Conservation (phyloP, 2,888 invertebrate species). For the Stenotaenia linearis region DNA sequence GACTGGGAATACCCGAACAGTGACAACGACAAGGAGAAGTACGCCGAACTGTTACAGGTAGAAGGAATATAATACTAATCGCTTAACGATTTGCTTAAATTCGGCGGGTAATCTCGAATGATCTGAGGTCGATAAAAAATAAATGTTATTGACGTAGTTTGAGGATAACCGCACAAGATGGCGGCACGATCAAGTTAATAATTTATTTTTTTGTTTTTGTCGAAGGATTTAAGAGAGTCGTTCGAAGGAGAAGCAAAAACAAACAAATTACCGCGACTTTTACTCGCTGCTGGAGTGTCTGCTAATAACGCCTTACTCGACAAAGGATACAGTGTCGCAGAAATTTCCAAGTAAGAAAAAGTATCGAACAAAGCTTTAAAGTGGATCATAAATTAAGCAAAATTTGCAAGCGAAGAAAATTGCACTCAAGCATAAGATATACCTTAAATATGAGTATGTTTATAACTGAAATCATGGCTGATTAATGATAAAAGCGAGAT, state of each 20-base stretch:
- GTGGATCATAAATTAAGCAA: no score
- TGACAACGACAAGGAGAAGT: slow-evolving; percentile 86
- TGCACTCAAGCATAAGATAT: no score
- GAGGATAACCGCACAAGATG: no score
- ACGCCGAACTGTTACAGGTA: slow-evolving; percentile 66
- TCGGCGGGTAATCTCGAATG: no score
- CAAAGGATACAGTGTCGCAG: slow-evolving; percentile 88
- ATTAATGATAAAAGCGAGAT: not conserved
- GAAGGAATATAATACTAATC: not conserved
- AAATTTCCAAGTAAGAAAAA: slow-evolving; percentile 76
- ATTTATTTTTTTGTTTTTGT: not conserved
- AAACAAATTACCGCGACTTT: slow-evolving; percentile 69
- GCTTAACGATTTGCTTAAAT: not conserved
- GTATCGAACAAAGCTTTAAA: no score
- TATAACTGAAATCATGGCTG: not conserved
- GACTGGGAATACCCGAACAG: slow-evolving; percentile 92
- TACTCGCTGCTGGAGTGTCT: slow-evolving; percentile 83
- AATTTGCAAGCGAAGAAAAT: no score
- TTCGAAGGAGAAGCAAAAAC: slow-evolving; percentile 89
- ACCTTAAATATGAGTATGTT: not conserved
- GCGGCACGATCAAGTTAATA: not conserved
- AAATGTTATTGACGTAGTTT: no score
- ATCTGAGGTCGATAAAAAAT: no score
- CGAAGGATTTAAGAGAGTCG: slow-evolving; percentile 73
- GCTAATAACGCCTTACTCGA: slow-evolving; percentile 90